Evolutionary conservation across 2,888 invertebrate genomes (phyloP).

Genomic region (Oasisia sp.): DNA sequence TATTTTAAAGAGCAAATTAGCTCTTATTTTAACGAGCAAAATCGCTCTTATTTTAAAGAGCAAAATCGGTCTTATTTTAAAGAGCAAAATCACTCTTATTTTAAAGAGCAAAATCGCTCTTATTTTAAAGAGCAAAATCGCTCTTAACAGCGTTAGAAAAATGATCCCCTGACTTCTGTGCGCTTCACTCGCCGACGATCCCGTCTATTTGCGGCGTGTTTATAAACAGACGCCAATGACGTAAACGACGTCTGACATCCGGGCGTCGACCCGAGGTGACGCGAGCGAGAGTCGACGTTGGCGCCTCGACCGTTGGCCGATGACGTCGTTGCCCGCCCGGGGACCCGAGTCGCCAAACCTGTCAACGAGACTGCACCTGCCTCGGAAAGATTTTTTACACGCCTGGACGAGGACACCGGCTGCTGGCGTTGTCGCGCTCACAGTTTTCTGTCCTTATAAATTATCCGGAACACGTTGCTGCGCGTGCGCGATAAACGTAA

Average conservation of each 20-base stretch:
- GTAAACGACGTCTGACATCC: neutral
- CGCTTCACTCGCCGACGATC: neutral
- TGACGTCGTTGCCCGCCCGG: neutral
- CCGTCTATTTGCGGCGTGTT: neutral
- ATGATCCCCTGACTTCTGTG: neutral
- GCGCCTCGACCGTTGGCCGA: neutral
- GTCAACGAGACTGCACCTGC: neutral
- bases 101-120: too few relatives aligned
- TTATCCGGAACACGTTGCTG: too few relatives aligned
- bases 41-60: too few relatives aligned
- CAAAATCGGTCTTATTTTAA: too few relatives aligned
- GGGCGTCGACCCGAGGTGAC: neutral
- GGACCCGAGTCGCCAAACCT: neutral
- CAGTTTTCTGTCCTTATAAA: too few relatives aligned
- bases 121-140: too few relatives aligned
- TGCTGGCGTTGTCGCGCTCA: neutral
- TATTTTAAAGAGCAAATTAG: too few relatives aligned
- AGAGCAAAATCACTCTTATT: too few relatives aligned
- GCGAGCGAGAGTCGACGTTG: neutral
- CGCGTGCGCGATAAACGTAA: too few relatives aligned
- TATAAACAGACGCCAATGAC: neutral
- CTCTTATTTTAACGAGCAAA: too few relatives aligned
- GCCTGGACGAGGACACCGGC: neutral
- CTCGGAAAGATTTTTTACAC: neutral
- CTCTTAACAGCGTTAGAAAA: too few relatives aligned